A percentile compares a stretch with the other conserved stretches of the same genome.
These are phyloP conservation scores for Otus sunia DNA, from an alignment of 2,113 vertebrate genomes.

Conservation along the genomic window DNA sequence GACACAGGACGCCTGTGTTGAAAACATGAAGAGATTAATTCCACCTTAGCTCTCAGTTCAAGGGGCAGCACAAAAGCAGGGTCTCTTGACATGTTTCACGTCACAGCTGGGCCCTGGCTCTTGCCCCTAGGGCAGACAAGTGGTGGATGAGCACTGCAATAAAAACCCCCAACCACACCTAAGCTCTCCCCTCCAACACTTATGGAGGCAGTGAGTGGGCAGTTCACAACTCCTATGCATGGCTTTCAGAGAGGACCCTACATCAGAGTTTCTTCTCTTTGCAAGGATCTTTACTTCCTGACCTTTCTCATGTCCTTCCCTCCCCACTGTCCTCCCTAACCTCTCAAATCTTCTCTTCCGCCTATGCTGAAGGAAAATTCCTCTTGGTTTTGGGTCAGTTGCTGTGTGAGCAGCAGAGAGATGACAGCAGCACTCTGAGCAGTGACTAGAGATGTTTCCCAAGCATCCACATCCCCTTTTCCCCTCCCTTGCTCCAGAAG, in stretches of 20 bases:
- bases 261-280: neutral
- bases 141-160: neutral
- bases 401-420: neutral
- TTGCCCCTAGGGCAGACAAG: neutral
- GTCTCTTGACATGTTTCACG: accelerated
- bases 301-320: neutral
- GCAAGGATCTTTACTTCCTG: neutral
- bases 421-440: slow-evolving; percentile 1
- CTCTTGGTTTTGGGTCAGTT: neutral
- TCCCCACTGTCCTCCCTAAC: neutral
- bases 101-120: neutral
- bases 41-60: neutral
- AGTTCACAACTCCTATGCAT: neutral
- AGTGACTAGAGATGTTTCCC: neutral
- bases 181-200: neutral
- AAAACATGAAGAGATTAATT: neutral
- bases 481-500: slow-evolving; percentile 11
- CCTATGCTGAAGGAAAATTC: neutral
- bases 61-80: neutral
- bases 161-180: accelerated
- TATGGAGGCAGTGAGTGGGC: neutral
- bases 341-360: neutral
- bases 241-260: neutral
- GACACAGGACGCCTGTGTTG: neutral
- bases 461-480: neutral